Percentiles rank a stretch among this genome's conserved stretches.
phyloP scores from a whole-genome alignment of 2,797 vertebrate species.

The Dendrocincla fuliginosa region DNA sequence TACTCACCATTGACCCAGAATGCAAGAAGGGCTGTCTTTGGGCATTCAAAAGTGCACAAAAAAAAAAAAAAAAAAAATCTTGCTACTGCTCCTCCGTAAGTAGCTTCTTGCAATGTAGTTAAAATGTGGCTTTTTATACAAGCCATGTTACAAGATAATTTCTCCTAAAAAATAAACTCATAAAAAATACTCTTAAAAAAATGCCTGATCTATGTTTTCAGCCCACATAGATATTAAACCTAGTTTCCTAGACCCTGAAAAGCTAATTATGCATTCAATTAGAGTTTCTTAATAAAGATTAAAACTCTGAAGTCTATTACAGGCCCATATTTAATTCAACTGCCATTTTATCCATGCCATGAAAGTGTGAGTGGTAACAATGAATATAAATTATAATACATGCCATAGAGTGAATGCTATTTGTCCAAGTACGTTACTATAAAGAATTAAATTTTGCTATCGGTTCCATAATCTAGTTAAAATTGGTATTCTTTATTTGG shows the following conservation, averaged over 20 bases:
- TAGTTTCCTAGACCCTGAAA: conserved; percentile 83
- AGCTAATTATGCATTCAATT: conserved; percentile 88
- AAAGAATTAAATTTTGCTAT: conserved; percentile 96
- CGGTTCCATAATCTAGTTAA: conserved; percentile 89
- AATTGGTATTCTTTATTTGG: conserved; percentile 94
- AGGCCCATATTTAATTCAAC: conserved; percentile 87
- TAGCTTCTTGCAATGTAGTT: conserved; percentile 3
- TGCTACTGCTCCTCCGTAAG: background rate
- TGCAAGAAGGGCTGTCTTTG: background rate
- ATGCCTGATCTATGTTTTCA: conserved; percentile 78
- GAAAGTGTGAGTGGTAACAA: conserved; percentile 84
- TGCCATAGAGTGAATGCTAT: conserved; percentile 84
- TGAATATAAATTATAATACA: conserved; percentile 88
- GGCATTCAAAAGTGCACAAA: background rate
- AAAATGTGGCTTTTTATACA: conserved; percentile 50
- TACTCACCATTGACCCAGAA: background rate
- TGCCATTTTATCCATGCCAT: conserved; percentile 85
- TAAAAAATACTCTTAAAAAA: conserved; percentile 68
- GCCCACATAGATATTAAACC: conserved; percentile 80
- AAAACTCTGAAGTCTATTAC: conserved; percentile 86
- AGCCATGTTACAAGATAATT: conserved; percentile 52
- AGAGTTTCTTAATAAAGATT: conserved; percentile 86
- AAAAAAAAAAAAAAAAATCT: background rate
- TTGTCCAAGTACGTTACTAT: conserved; percentile 86
- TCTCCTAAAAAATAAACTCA: conserved; percentile 70